Evolutionary conservation across 2,113 vertebrate species (phyloP).

Genomic region (Empidonax alnorum): DNA sequence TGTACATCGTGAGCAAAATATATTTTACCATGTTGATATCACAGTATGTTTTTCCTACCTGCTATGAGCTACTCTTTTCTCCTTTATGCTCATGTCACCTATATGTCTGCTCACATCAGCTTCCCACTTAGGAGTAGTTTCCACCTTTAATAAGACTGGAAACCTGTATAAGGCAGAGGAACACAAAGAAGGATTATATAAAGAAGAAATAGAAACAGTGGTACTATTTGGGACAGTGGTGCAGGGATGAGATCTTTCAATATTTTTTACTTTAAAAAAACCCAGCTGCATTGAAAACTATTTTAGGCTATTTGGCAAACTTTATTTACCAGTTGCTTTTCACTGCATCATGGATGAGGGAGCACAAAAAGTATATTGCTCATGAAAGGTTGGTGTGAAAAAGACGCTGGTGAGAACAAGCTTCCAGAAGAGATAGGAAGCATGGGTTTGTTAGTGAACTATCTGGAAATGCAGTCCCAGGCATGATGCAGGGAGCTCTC

Average conservation of each 20-base stretch:
- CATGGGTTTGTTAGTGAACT: fast-evolving
- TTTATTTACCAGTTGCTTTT: neutral
- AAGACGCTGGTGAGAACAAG: neutral
- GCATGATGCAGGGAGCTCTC: neutral
- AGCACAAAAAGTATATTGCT: neutral
- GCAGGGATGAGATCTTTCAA: neutral
- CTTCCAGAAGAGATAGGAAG: neutral
- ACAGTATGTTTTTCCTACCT: neutral
- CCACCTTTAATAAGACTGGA: neutral
- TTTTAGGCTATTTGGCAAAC: neutral
- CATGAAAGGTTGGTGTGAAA: neutral
- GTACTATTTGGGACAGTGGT: neutral
- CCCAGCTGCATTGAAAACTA: fast-evolving
- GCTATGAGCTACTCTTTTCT: neutral
- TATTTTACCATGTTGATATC: neutral
- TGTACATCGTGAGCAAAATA: neutral
- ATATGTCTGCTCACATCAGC: neutral
- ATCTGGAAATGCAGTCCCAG: neutral
- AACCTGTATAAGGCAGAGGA: neutral
- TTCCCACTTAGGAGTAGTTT: neutral
- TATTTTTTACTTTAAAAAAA: neutral
- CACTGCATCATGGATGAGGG: neutral
- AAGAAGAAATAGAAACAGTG: neutral
- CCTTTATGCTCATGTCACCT: neutral
- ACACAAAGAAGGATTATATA: neutral